Conservation (phyloP, 2,113 vertebrate genomes). For the Tachycineta bicolor region DNA sequence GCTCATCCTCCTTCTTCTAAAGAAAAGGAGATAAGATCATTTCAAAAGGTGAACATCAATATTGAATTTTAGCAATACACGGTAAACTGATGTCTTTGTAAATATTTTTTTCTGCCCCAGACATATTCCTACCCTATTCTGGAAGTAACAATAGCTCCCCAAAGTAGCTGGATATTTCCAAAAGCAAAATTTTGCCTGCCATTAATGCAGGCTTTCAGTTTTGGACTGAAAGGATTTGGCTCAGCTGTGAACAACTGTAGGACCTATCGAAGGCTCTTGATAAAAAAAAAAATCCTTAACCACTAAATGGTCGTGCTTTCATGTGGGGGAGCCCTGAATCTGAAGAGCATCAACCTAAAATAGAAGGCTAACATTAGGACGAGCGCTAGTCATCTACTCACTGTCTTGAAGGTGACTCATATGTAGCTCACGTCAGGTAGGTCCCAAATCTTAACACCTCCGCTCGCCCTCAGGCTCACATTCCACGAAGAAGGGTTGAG, state of each 20-base stretch:
- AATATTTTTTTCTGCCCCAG: background rate
- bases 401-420: slow-evolving; percentile 32
- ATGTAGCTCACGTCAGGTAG: background rate
- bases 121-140: background rate
- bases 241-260: background rate
- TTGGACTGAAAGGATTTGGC: background rate
- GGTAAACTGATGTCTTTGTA: background rate
- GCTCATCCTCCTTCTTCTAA: background rate
- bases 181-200: background rate
- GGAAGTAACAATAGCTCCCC: background rate
- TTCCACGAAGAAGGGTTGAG: background rate
- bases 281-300: background rate
- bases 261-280: background rate
- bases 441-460: background rate
- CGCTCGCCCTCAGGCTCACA: accelerated
- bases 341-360: slow-evolving; percentile 34
- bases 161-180: background rate
- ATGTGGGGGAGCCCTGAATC: background rate
- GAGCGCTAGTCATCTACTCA: slow-evolving; percentile 14
- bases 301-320: background rate
- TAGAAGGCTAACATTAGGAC: slow-evolving; percentile 30
- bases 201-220: background rate
- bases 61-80: background rate
- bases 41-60: slow-evolving; percentile 8
- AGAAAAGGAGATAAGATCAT: background rate